Evolutionary conservation across 2,888 invertebrate genomes (phyloP), one percentile per base, ranked within the genome.

Genomic region (Trichogramma evanescens): DNA sequence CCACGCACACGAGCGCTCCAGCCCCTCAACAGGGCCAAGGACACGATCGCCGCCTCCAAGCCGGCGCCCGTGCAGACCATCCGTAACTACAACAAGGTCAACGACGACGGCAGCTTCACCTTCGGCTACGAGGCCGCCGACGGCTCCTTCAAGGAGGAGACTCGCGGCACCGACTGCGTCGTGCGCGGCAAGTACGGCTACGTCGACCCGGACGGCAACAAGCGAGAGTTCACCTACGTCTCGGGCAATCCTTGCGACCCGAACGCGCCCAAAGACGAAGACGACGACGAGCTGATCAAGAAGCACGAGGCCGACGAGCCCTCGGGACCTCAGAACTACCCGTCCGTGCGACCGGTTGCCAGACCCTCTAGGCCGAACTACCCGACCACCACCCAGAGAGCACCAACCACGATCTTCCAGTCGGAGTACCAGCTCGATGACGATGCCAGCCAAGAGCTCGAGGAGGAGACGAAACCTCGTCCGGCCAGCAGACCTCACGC

Each of bases 131-230:
- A 90, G 78, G 88, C 89, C 1, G 91, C 89, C 8, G 91, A 91
- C 71, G 91, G 91, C 1, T 89, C 89, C 63, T 92, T 91, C 81
- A 91, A 91, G 72, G 91, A 92, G 72, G 91, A 92, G 76, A 91
- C 91, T 4, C 80, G 91, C 61, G 91, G 91, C 53, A 88, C 89
- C 0, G 91, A 92, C 78, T 92, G 91, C 75, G 90, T 92, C 0
- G 91, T 91, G 5, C 83, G 91, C 62, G 92, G 92, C 56, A 91
- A 91, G 76, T 92, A 92, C 77, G 92, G 92, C 38, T 92, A 92
- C 80, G 81, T 92, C 8, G 92, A 92, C 78, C 91, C 91, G 0
- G 90, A 91, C 68, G 92, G 92, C 67, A 89, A 91, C 79, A 89
- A 89, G 72, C 80, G 91, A 66, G 91, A 92, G 77, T 91, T 92